Evolutionary conservation across 1,140 invertebrate genomes (phyloP).

Genomic region (Penaeus japonicus): DNA sequence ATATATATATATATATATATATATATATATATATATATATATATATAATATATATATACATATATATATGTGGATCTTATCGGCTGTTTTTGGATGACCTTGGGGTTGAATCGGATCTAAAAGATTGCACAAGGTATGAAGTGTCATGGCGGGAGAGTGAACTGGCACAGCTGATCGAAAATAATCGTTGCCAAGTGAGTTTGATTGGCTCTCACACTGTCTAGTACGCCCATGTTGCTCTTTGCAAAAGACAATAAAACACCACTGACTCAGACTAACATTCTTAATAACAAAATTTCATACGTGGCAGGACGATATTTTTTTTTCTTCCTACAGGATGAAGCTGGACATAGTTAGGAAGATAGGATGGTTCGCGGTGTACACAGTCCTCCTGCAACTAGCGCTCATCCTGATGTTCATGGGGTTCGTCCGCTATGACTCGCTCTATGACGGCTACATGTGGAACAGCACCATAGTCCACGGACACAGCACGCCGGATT

Average conservation of each 20-base stretch:
- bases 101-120: too few species aligned
- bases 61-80: too few species aligned
- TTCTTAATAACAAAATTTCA: background rate
- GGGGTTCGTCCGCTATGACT: conserved; percentile 18
- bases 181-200: too few species aligned
- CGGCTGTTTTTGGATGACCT: too few species aligned
- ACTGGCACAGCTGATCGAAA: too few species aligned
- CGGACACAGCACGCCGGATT: background rate
- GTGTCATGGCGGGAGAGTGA: too few species aligned
- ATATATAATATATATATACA: too few species aligned
- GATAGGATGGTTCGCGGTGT: conserved; percentile 30
- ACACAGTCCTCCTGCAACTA: background rate
- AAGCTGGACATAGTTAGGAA: background rate
- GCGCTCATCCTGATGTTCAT: conserved; percentile 19
- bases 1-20: too few species aligned
- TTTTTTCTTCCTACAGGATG: background rate
- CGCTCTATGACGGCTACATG: background rate
- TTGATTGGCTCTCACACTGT: too few species aligned
- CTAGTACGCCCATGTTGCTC: too few species aligned
- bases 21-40: too few species aligned
- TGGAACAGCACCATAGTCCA: background rate
- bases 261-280: background rate
- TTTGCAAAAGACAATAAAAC: background rate
- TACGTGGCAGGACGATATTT: background rate
- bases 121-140: too few species aligned